Evolutionary conservation across 2,797 vertebrate species (phyloP).

Genomic region (Cyclura pinguis): DNA sequence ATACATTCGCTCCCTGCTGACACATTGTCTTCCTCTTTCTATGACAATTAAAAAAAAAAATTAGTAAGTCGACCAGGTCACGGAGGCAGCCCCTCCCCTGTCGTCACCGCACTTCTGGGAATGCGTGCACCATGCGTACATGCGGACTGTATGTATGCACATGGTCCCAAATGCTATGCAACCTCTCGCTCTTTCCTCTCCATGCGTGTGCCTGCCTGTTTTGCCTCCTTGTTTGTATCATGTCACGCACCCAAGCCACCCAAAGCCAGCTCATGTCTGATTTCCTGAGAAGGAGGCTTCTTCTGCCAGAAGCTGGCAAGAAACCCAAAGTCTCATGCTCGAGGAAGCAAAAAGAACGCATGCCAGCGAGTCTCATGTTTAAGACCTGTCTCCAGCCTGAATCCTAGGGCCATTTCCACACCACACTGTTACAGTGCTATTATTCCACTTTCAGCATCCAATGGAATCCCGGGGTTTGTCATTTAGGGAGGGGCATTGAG

Average conservation of each 20-base stretch:
- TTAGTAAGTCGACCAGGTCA: slow-evolving; percentile 47
- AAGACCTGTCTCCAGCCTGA: no score
- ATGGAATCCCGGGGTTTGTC: no score
- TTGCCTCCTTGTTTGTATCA: no score
- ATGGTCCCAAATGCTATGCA: slow-evolving; percentile 35
- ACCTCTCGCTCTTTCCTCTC: background rate
- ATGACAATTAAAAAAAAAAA: slow-evolving; percentile 1
- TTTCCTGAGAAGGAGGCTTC: no score
- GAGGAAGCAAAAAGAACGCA: no score
- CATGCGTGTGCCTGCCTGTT: background rate
- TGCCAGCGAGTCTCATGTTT: no score
- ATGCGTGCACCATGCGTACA: slow-evolving; percentile 34
- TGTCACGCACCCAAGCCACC: background rate
- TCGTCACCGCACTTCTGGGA: slow-evolving; percentile 52
- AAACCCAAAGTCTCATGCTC: no score
- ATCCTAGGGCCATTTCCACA: no score
- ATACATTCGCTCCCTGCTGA: slow-evolving; percentile 43
- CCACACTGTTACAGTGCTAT: no score
- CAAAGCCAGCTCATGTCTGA: background rate
- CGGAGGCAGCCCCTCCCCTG: slow-evolving; percentile 10
- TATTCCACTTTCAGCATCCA: no score
- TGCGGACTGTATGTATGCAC: background rate
- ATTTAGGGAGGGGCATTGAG: no score
- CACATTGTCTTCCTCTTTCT: slow-evolving; percentile 54
- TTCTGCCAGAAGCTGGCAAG: no score